phyloP scores from a whole-genome alignment of 2,113 vertebrate species.

The Takifugu bimaculatus region DNA sequence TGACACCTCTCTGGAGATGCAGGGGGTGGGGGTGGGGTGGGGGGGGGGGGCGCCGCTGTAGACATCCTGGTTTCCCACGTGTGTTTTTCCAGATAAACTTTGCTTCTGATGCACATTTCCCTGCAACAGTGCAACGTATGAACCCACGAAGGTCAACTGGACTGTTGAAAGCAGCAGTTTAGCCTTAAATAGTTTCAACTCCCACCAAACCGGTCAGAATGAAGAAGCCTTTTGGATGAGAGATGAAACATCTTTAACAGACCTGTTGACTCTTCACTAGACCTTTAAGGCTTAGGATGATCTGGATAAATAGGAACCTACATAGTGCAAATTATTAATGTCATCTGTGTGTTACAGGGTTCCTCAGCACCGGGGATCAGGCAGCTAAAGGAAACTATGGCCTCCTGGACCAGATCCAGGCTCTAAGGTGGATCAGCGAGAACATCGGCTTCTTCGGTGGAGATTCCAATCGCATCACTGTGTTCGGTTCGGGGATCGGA shows the following conservation, averaged over 20 bases:
- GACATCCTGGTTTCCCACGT: background rate
- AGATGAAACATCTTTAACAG: too few relatives aligned
- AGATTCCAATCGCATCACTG: constrained; percentile 93
- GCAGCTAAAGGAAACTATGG: constrained; percentile 98
- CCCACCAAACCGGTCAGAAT: too few relatives aligned
- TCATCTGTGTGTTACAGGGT: constrained; percentile 75
- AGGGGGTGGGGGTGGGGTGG: background rate
- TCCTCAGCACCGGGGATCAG: constrained; percentile 97
- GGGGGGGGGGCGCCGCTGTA: background rate
- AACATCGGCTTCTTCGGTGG: constrained; percentile 98
- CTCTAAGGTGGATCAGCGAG: constrained; percentile 96
- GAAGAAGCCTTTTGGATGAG: too few relatives aligned
- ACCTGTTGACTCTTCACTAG: too few relatives aligned
- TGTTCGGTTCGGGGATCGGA: constrained; percentile 95
- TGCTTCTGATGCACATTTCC: background rate
- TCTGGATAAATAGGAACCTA: too few relatives aligned
- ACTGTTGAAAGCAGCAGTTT: too few relatives aligned
- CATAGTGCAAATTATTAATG: too few relatives aligned
- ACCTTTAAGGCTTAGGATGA: too few relatives aligned
- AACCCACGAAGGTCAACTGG: too few relatives aligned
- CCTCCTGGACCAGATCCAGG: constrained; percentile 97
- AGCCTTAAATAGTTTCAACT: too few relatives aligned
- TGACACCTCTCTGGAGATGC: constrained; percentile 14
- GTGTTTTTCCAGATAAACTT: background rate
- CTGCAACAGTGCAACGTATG: background rate